Evolutionary conservation across 2,888 invertebrate species (phyloP).

Genomic region (Mythimna albipuncta): DNA sequence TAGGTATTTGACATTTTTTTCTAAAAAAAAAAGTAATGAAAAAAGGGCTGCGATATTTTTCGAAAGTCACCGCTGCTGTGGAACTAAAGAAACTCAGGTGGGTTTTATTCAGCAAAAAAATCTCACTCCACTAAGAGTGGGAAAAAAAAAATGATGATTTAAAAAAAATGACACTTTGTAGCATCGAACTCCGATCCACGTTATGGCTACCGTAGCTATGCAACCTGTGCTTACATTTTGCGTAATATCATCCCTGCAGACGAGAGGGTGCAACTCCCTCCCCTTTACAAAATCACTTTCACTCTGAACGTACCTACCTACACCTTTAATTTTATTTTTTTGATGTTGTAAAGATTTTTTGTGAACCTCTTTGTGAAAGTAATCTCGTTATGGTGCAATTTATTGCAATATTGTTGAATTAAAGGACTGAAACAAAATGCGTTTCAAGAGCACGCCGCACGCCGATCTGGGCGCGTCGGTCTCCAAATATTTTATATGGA

Average conservation of each 20-base stretch:
- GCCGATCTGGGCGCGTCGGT: too few relatives aligned
- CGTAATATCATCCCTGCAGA: slow-evolving; percentile 85
- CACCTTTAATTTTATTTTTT: slow-evolving; percentile 72
- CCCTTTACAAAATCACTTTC: slow-evolving; percentile 84
- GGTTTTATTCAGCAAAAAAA: too few relatives aligned
- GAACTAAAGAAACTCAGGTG: too few relatives aligned
- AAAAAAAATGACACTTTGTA: neutral
- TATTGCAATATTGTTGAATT: slow-evolving; percentile 21
- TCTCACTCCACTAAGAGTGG: too few relatives aligned
- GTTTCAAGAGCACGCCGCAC: neutral
- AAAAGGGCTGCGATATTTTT: too few relatives aligned
- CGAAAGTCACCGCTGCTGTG: too few relatives aligned
- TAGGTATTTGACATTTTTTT: too few relatives aligned
- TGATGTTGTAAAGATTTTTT: slow-evolving; percentile 52
- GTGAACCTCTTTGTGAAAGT: slow-evolving; percentile 36
- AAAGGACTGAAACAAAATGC: neutral
- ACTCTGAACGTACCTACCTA: slow-evolving; percentile 76
- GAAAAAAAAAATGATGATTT: too few relatives aligned
- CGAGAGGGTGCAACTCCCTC: slow-evolving; percentile 81
- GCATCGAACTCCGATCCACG: slow-evolving; percentile 25
- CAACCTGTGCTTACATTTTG: slow-evolving; percentile 76
- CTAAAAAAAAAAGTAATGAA: too few relatives aligned
- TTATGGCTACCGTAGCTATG: slow-evolving; percentile 39
- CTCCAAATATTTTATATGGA: too few relatives aligned
- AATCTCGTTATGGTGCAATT: slow-evolving; percentile 41